phyloP scores from a whole-genome alignment of 1,140 invertebrate species.

The Pollicipes pollicipes region DNA sequence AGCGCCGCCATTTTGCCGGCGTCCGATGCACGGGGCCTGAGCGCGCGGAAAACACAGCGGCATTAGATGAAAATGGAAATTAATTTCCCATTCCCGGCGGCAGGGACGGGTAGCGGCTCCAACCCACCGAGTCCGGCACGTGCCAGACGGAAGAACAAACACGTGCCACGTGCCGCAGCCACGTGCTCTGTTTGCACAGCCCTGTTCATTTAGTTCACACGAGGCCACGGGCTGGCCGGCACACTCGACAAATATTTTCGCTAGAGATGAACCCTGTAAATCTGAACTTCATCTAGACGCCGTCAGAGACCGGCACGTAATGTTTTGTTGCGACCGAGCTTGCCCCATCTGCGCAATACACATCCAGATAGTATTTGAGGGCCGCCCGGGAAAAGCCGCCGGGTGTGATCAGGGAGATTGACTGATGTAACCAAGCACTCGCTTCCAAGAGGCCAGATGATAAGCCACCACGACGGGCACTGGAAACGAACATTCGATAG shows the following conservation, averaged over 20 bases:
- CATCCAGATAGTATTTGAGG: too few species aligned
- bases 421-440: too few species aligned
- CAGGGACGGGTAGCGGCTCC: neutral
- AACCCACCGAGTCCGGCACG: neutral
- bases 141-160: neutral
- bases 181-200: neutral
- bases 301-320: too few species aligned
- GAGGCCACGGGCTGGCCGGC: neutral
- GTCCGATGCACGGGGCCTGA: neutral
- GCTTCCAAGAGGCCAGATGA: too few species aligned
- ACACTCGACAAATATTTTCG: neutral
- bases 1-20: neutral
- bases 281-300: neutral
- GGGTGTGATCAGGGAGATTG: too few species aligned
- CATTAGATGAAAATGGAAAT: neutral
- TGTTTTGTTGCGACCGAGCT: too few species aligned
- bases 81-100: neutral
- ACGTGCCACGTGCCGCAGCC: neutral
- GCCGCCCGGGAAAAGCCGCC: too few species aligned
- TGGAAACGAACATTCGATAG: too few species aligned
- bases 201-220: neutral
- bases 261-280: neutral
- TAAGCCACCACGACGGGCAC: too few species aligned
- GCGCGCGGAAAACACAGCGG: neutral
- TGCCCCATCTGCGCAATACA: too few species aligned